Evolutionary conservation across 2,888 invertebrate species (phyloP), one percentile per base, ranked within the genome.

Genomic region (Tinea semifulvella): DNA sequence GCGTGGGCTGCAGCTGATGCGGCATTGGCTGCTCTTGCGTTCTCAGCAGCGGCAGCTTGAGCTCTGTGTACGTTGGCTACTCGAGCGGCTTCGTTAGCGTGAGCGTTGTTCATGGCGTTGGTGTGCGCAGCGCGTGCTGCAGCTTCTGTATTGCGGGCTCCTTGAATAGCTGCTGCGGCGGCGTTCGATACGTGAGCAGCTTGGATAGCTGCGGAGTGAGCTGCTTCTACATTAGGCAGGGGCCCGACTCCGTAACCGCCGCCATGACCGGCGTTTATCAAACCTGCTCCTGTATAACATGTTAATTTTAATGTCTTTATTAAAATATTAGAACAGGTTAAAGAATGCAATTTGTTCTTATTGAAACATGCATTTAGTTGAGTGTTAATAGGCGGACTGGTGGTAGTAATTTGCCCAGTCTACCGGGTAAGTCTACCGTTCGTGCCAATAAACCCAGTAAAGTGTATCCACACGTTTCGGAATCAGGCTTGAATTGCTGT

Each of bases 121-220:
- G 57, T 67, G 44, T 74, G 75, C 7, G 73, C 70, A 7, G 68
- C 76, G 31, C 77, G 62, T 1, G 79, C 79, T 7, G 73, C 74
- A 1, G 67, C 73, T 50, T 79, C 79, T 3, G 76, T 58, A 10
- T 63, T 69, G 10, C 77, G 72, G 2, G 79, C 79, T 0, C 75
- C 74, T 46, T 77, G 76, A 52, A 79, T 79, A 26, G 75, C 79
- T 18, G 73, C 74, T 10, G 75, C 73, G 36, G 79, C 79, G 0
- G 76, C 62, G 56, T 77, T 72, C 17, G 67, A 74, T 51, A 79
- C 75, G 48, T 75, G 68, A 2, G 76, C 61, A 1, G 68, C 79
- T 11, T 74, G 76, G 8, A 65, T 75, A 10, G 79, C 79, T 47
- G 77, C 79, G 1, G 79, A 77, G 55, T 76, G 79, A 27, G 79